phyloP scores from a whole-genome alignment of 2,113 vertebrate genomes.

The Sterna hirundo region DNA sequence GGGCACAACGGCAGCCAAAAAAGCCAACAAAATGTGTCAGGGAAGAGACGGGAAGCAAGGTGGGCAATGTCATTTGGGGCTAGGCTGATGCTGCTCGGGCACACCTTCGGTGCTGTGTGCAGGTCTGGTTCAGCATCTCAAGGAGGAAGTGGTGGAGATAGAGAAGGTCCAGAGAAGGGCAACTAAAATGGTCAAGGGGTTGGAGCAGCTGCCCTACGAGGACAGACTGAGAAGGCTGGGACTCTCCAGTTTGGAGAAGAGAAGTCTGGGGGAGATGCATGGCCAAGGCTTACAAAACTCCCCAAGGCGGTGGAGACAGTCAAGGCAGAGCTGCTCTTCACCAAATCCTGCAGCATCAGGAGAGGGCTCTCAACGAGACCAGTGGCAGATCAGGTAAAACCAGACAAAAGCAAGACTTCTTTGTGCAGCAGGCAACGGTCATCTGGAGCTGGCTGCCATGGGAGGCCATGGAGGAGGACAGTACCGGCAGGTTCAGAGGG shows the following conservation, averaged over 20 bases:
- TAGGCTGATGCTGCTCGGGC: background rate
- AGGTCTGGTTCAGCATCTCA: background rate
- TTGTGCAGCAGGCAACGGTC: background rate
- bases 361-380: background rate
- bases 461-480: background rate
- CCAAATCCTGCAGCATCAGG: background rate
- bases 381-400: background rate
- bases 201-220: background rate
- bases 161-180: background rate
- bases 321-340: background rate
- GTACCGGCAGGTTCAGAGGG: background rate
- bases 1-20: background rate
- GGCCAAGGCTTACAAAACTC: background rate
- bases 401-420: background rate
- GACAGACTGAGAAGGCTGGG: background rate
- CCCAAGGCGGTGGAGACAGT: background rate
- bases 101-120: background rate
- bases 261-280: background rate
- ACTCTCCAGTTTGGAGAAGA: background rate
- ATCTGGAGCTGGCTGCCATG: background rate
- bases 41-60: background rate
- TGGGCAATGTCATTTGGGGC: background rate
- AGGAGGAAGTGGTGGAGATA: background rate
- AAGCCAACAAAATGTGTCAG: background rate
- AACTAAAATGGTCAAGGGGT: background rate